Evolutionary conservation across 2,797 vertebrate species (phyloP).

Genomic region (Tragopan temminckii): DNA sequence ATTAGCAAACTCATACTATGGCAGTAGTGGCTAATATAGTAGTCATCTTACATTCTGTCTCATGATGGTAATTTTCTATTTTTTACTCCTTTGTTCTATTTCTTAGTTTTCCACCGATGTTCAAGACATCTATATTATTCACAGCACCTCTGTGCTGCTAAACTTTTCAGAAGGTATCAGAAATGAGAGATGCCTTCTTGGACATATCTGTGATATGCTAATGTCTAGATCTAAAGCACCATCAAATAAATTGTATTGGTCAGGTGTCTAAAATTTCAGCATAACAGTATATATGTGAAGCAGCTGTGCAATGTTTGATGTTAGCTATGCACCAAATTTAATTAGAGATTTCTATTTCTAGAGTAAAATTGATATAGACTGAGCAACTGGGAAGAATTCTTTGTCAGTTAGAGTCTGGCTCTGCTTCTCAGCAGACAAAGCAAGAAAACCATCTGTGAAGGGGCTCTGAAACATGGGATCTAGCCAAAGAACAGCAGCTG

Average conservation of each 20-base stretch:
- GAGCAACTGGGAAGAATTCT: not conserved
- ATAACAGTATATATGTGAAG: not conserved
- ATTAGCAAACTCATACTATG: not conserved
- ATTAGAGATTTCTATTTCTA: not conserved
- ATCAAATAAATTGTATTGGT: not conserved
- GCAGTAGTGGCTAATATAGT: accelerated
- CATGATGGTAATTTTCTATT: not conserved
- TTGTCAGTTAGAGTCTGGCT: not conserved
- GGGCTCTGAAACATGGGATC: not conserved
- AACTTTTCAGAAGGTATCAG: not conserved
- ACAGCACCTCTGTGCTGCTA: not conserved
- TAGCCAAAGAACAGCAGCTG: not conserved
- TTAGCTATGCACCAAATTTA: not conserved
- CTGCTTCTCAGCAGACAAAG: not conserved
- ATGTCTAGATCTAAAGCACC: not conserved
- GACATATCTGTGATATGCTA: not conserved
- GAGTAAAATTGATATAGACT: not conserved
- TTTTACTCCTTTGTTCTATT: not conserved
- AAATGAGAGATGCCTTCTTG: not conserved
- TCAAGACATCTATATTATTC: not conserved
- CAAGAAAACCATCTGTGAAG: not conserved
- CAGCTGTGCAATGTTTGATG: not conserved
- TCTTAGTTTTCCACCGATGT: accelerated
- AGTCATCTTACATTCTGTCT: not conserved
- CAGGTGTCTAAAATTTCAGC: not conserved